Evolutionary conservation across 2,888 invertebrate species (phyloP).

Genomic region (Corythucha ciliata): DNA sequence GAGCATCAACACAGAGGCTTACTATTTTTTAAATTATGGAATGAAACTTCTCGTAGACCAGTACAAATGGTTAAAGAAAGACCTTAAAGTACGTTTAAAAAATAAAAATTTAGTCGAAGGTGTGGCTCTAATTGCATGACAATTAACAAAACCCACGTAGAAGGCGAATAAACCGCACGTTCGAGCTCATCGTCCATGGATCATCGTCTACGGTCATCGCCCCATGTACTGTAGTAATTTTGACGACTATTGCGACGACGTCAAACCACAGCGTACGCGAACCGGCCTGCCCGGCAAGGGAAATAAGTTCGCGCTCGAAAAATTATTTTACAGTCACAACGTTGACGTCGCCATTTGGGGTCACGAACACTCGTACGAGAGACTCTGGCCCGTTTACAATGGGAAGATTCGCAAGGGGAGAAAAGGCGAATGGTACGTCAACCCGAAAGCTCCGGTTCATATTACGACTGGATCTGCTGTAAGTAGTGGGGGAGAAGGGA

Average conservation of each 20-base stretch:
- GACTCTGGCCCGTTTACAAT: slow-evolving; percentile 90
- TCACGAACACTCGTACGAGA: slow-evolving; percentile 95
- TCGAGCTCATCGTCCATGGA: slow-evolving; percentile 18
- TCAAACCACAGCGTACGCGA: too few species aligned
- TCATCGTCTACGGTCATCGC: slow-evolving; percentile 17
- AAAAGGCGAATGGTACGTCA: slow-evolving; percentile 54
- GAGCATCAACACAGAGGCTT: slow-evolving; percentile 85
- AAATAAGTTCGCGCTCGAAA: slow-evolving; percentile 63
- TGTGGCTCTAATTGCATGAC: too few species aligned
- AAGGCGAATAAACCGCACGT: slow-evolving; percentile 46
- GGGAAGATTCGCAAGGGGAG: slow-evolving; percentile 59
- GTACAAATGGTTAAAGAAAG: slow-evolving; percentile 75
- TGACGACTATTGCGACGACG: slow-evolving; percentile 73
- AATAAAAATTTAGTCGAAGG: too few species aligned
- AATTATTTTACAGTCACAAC: slow-evolving; percentile 73
- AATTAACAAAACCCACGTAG: not conserved
- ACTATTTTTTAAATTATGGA: slow-evolving; percentile 85
- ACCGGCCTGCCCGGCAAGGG: too few species aligned
- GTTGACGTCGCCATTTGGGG: slow-evolving; percentile 95
- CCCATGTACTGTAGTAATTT: slow-evolving; percentile 44
- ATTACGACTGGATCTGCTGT: slow-evolving; percentile 75
- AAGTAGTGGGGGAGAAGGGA: slow-evolving; percentile 25
- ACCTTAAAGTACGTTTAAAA: slow-evolving; percentile 50
- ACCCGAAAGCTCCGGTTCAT: slow-evolving; percentile 82
- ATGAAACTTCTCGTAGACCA: slow-evolving; percentile 65